These are phyloP conservation scores for Saguinus midas DNA, from an alignment of 2,113 vertebrate genomes.

Conservation along the genomic window DNA sequence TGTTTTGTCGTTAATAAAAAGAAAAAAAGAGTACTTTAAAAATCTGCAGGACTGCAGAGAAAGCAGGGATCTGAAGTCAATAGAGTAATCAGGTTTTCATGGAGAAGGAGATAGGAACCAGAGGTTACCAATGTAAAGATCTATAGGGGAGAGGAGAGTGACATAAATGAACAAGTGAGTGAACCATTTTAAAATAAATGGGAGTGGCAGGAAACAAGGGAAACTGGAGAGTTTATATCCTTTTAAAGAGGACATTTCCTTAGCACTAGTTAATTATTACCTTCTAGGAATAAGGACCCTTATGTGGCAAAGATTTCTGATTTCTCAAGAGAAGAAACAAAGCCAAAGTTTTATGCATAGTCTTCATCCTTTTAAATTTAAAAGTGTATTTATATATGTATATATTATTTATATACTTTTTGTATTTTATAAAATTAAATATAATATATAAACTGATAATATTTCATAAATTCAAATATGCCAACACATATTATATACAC, in stretches of 20 bases:
- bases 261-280: neutral
- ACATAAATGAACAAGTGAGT: neutral
- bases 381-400: neutral
- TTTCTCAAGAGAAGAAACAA: neutral
- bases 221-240: neutral
- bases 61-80: neutral
- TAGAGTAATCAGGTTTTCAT: neutral
- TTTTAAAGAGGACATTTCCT: neutral
- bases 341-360: neutral
- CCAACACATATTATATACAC: neutral
- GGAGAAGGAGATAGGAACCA: neutral
- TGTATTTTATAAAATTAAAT: neutral
- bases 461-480: neutral
- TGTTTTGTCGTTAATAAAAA: neutral
- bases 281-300: neutral
- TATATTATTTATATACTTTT: neutral
- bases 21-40: neutral
- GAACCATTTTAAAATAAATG: neutral
- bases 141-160: neutral
- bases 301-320: neutral
- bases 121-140: neutral
- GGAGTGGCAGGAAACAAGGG: rapidly evolving
- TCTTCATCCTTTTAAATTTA: neutral
- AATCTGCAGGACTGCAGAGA: neutral
- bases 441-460: neutral